Evolutionary conservation across 2,797 vertebrate species (phyloP).

Genomic region (Pterois miles): DNA sequence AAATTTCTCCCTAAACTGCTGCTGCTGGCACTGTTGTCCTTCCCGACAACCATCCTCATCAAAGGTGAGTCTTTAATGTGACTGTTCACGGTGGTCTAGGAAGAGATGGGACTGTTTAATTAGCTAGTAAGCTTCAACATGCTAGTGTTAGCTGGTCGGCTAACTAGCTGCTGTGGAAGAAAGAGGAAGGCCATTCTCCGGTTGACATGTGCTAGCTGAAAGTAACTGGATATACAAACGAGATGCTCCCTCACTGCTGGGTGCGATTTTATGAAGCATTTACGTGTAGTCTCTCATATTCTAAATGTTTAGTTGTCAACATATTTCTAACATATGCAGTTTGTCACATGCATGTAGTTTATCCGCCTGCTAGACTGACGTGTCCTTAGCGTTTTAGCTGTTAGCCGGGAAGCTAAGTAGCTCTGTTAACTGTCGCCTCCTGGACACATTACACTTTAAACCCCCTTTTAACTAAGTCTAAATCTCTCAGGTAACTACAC

Average conservation of each 20-base stretch:
- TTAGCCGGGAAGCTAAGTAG: conserved; percentile 11
- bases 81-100: fast-evolving
- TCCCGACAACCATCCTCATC: conserved; percentile 73
- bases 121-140: fast-evolving
- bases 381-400: conserved; percentile 73
- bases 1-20: conserved; percentile 78
- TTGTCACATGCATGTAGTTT: not conserved
- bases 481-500: fast-evolving
- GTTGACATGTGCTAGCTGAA: conserved; percentile 27
- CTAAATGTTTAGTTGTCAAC: not conserved
- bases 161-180: conserved; percentile 20
- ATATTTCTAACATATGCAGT: fast-evolving
- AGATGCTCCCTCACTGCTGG: fast-evolving
- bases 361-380: conserved; percentile 73
- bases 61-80: conserved; percentile 55
- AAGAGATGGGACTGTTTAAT: not conserved
- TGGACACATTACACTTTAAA: not conserved
- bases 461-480: fast-evolving
- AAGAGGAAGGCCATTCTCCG: conserved; percentile 23
- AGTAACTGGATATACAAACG: fast-evolving
- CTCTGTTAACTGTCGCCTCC: not conserved
- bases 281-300: fast-evolving
- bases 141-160: conserved; percentile 46
- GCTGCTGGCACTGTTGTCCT: conserved; percentile 74
- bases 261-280: fast-evolving